Conservation (phyloP, 2,797 vertebrate genomes). For the Picus viridis region DNA sequence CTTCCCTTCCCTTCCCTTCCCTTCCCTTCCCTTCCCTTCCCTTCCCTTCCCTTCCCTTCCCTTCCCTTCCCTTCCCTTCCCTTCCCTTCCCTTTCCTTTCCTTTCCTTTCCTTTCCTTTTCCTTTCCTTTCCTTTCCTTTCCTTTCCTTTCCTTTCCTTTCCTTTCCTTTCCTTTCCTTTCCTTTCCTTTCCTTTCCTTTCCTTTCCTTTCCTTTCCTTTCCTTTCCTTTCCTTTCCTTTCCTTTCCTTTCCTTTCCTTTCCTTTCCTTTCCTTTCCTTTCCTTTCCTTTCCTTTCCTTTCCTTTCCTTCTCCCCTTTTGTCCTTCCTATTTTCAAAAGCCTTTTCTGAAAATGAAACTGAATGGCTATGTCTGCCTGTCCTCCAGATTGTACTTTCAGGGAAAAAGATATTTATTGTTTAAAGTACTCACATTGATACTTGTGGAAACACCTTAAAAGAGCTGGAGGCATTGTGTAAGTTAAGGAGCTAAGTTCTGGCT, state of each 20-base stretch:
- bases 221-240: no score
- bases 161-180: no score
- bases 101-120: no score
- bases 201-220: not conserved
- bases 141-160: no score
- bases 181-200: not conserved
- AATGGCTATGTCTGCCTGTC: not conserved
- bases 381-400: not conserved
- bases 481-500: not conserved
- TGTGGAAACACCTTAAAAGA: not conserved
- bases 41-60: not conserved
- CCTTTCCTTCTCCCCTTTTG: not conserved
- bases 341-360: not conserved
- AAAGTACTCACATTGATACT: not conserved
- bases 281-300: no score
- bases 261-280: no score
- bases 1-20: not conserved
- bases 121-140: no score
- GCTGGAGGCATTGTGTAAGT: not conserved
- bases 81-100: no score
- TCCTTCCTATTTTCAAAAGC: not conserved
- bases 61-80: not conserved
- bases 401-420: not conserved
- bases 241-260: no score
- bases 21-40: no score